These are phyloP conservation scores for Diaprepes abbreviatus DNA, from an alignment of 2,888 invertebrate species.

Conservation along the genomic window DNA sequence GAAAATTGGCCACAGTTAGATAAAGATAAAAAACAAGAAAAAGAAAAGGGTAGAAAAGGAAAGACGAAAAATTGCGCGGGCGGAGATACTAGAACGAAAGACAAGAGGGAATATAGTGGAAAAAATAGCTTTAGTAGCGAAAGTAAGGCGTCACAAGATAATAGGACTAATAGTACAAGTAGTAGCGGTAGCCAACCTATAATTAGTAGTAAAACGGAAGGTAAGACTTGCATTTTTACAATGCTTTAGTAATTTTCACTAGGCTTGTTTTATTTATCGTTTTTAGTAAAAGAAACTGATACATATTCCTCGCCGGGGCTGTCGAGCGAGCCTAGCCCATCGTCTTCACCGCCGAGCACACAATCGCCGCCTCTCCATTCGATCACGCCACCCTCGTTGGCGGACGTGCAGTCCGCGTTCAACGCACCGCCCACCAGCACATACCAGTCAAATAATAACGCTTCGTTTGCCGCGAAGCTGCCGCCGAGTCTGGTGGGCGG, in stretches of 20 bases:
- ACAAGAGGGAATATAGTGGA: constrained; percentile 47
- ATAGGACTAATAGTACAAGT: constrained; percentile 47
- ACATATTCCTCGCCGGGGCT: constrained; percentile 39
- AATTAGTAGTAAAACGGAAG: constrained; percentile 42
- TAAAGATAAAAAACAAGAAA: constrained; percentile 58
- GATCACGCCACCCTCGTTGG: constrained; percentile 20
- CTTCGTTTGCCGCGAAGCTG: constrained; percentile 33
- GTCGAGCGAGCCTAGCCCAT: constrained; percentile 42
- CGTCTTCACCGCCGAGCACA: constrained; percentile 56
- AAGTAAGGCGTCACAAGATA: constrained; percentile 39
- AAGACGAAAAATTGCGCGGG: constrained; percentile 54
- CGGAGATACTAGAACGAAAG: constrained; percentile 46
- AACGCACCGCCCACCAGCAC: constrained; percentile 18
- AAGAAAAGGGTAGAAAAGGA: constrained; percentile 62
- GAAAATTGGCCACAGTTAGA: constrained; percentile 64
- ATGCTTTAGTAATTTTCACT: background rate
- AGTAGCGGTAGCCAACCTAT: constrained; percentile 41
- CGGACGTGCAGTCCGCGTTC: constrained; percentile 14
- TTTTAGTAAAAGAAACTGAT: constrained; percentile 45
- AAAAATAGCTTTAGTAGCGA: constrained; percentile 36
- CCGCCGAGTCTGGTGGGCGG: constrained; percentile 36
- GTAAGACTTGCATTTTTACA: too few relatives aligned
- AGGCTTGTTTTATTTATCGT: background rate
- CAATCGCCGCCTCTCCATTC: constrained; percentile 51
- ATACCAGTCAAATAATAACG: constrained; percentile 18